Base-by-base conservation (phyloP, 2,888 invertebrate species). In the Ramazzottius varieornatus region DNA sequence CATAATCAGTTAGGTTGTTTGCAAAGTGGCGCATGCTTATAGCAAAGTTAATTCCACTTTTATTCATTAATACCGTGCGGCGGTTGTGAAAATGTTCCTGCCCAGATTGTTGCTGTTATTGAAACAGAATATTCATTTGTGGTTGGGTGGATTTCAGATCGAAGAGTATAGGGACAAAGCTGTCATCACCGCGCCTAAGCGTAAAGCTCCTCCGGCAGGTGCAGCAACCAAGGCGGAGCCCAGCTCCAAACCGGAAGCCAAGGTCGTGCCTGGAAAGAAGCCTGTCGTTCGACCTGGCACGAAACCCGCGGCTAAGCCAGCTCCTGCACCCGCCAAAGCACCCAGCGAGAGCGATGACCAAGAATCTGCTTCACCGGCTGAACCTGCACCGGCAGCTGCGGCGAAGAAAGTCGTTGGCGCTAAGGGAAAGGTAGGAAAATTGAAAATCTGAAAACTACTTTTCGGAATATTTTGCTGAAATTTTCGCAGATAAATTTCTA, bases 81-180 rank as follows among this genome's bases (percentile, higher is more conserved):
- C n/a, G n/a, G n/a, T n/a, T n/a, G n/a, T n/a, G n/a, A n/a, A n/a
- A n/a, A n/a, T n/a, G n/a, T n/a, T n/a, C n/a, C n/a, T n/a, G n/a
- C n/a, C n/a, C n/a, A n/a, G n/a, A n/a, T n/a, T n/a, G n/a, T n/a
- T n/a, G n/a, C n/a, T n/a, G n/a, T n/a, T n/a, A n/a, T n/a, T n/a
- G n/a, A n/a, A n/a, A n/a, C n/a, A n/a, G n/a, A n/a, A n/a, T n/a
- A n/a, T n/a, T n/a, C n/a, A n/a, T n/a, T n/a, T n/a, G n/a, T n/a
- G n/a, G n/a, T n/a, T n/a, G n/a, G n/a, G n/a, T n/a, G n/a, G n/a
- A n/a, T n/a, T 68, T 32, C 68, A 76, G 76, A 77, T 96, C 64
- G 90, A 89, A 75, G 96, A 96, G 74, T 87, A 83, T 72, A 85
- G 86, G 70, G 92, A 94, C 65, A 93, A 92, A 77, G 91, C 91